Evolutionary conservation across 1,140 invertebrate genomes (phyloP), one percentile per base, ranked within the genome.

Genomic region (Diorhabda sublineata): DNA sequence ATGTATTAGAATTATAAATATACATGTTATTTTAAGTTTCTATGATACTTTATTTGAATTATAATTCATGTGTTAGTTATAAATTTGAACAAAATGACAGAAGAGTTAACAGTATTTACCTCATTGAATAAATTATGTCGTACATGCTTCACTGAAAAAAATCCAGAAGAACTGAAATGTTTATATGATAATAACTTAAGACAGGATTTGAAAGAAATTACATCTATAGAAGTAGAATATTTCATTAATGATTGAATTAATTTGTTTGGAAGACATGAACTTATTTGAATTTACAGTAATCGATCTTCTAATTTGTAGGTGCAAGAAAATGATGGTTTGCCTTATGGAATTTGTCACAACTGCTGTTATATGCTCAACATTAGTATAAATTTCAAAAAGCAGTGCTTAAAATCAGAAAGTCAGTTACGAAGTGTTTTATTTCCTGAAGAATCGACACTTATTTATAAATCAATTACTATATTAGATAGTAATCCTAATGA

Each of bases 101-200:
- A 52, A n/a, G 6, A 3, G 4, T 6, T 8, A 2, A 52, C 47
- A 11, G 45, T 45, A 7, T 26, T 71, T 61, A 59, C 71, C 42
- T 66, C 75, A 45, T 61, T 77, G 58, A 61, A 73, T 45, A 72
- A 44, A 61, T 69, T 77, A 61, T 79, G 77, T 63, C 67, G 77
- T 57, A 78, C 73, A n/a, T 79, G 77, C 70, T 70, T 78, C 58
- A 44, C 58, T 9, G 71, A 76, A 75, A 77, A 75, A 70, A 61
- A 69, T 58, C 9, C 45, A 42, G 71, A 75, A 42, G 73, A 77
- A 64, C 68, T 78, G 57, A 62, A 60, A 56, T 73, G 64, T 11
- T 52, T 79, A 57, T 77, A 65, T 56, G 74, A 74, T 66, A 71
- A 76, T 70, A 65, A 67, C 11, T 66, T 79, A n/a, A 68, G 73